phyloP scores from a whole-genome alignment of 2,113 vertebrate species.

The Paratilapia polleni region DNA sequence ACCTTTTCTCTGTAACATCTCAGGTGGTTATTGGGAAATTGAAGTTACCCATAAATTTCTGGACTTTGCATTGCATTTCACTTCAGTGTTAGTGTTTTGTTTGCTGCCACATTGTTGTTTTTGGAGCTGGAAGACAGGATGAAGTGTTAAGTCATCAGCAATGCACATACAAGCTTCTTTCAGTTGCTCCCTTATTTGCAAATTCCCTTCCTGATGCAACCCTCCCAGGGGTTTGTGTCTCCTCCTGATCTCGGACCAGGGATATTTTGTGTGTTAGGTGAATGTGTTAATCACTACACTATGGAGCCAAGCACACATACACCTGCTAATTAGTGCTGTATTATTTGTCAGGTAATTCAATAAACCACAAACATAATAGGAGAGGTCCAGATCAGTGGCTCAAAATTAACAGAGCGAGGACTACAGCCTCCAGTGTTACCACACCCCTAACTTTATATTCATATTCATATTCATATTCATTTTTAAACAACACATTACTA shows the following conservation, averaged over 20 bases:
- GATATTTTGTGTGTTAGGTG: not conserved
- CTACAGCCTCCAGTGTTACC: not conserved
- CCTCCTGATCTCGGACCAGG: not conserved
- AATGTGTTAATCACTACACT: not conserved
- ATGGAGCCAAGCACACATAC: not conserved
- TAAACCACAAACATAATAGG: not conserved
- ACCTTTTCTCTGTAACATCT: not conserved
- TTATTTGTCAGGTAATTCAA: not conserved
- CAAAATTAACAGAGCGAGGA: rapidly evolving
- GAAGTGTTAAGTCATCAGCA: not conserved
- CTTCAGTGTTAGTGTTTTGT: not conserved
- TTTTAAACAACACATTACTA: too few relatives aligned
- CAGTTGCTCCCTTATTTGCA: too few relatives aligned
- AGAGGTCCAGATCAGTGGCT: not conserved
- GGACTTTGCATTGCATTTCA: not conserved
- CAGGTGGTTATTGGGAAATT: not conserved
- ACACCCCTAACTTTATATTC: not conserved
- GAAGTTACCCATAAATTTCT: not conserved
- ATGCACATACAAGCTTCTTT: not conserved
- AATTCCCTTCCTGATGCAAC: too few relatives aligned
- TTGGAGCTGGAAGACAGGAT: not conserved
- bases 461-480: too few relatives aligned
- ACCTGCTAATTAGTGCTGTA: not conserved
- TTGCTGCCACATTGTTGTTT: too few relatives aligned
- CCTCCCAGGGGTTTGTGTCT: too few relatives aligned